Evolutionary conservation across 2,113 vertebrate species (phyloP), one percentile per base, ranked within the genome.

Genomic region (Chaetorhynchus papuensis): DNA sequence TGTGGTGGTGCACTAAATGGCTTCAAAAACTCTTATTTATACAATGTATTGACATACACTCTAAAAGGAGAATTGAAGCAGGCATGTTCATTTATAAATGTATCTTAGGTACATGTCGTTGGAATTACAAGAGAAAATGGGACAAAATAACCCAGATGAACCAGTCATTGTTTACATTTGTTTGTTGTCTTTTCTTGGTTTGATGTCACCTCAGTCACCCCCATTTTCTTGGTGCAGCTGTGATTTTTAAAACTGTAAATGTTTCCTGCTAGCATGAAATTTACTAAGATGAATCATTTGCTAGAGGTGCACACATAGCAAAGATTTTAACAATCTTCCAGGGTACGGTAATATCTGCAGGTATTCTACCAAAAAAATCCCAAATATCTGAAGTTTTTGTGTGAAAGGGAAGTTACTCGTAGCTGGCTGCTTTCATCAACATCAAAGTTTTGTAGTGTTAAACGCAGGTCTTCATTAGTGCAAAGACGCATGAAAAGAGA

Each of bases 11-110:
- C 96, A 87, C 56, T 97, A 98, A 98, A 97, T 97, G 97, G 93
- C 89, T 97, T 97, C 94, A 97, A 96, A 90, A 97, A 83, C 94
- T 98, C 96, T 90, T 97, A 96, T 97, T 97, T 97, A 96, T 70
- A 95, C 83, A 95, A 94, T 52, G 42, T 63, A 88, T 56, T 65
- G 50, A 75, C 56, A 83, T 74, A 90, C 7, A 89, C 21, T 94
- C 76, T 78, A 60, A 95, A 94, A 75, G 28, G 83, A 96, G 91
- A 78, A 95, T 87, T 72, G 93, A 92, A 84, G 42, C 53, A 94
- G 83, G 39, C 85, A 87, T 72, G 42, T 8, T 23, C 63, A 61
- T 31, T 81, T 94, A 68, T 49, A 92, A 87, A 90, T 77, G 60
- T 77, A 85, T 80, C 20, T 63, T 54, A 82, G 45, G 82, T 69